Evolutionary conservation across 2,888 invertebrate genomes (phyloP), one percentile per base, ranked within the genome.

Genomic region (Vannuccia rotundouncinata): DNA sequence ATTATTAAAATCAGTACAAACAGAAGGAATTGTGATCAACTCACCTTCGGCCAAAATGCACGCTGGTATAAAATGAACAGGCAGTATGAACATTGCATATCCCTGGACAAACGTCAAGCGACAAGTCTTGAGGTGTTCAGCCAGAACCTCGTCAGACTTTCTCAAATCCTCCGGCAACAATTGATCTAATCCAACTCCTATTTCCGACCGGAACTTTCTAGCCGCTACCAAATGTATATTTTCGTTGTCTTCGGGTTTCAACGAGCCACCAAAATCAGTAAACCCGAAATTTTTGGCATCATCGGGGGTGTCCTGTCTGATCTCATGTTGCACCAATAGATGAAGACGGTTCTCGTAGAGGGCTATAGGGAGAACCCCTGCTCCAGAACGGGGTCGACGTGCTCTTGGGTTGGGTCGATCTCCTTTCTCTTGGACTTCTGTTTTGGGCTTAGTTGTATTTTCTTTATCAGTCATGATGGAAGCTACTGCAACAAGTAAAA

Each of bases 321-420:
- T 75, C 31, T 75, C 75, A 28, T 75, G 75, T 30, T 75, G 75
- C 17, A 75, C 2, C n/a, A 75, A 27, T 27, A 75, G 5, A 27
- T 29, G 31, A 5, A 75, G 22, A 10, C 28, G n/a, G 31, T 75
- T n/a, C 2, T 75, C 17, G 22, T 75, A 30, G 2, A 75, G 31
- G 5, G 29, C 29, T 2, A 75, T 29, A 2, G 75, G 75, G 2
- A 75, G 22, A 2, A 75, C 22, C 2, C 75, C 75, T 2, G 75
- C 75, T 28, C 75, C 75, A 2, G 66, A n/a, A 2, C 66, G 10
- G 17, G 22, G 2, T 5, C 66, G 66, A 10, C 17, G 5, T 45
- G 17, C 45, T 5, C 66, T 17, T 17, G 66, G 66, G 66, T 22
- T 66, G 2, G 17, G 66, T n/a, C 66, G 66, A 22, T 66, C 66